Evolutionary conservation across 2,797 vertebrate species (phyloP), one percentile per base, ranked within the genome.

Genomic region (Schizopygopsis pylzovi): DNA sequence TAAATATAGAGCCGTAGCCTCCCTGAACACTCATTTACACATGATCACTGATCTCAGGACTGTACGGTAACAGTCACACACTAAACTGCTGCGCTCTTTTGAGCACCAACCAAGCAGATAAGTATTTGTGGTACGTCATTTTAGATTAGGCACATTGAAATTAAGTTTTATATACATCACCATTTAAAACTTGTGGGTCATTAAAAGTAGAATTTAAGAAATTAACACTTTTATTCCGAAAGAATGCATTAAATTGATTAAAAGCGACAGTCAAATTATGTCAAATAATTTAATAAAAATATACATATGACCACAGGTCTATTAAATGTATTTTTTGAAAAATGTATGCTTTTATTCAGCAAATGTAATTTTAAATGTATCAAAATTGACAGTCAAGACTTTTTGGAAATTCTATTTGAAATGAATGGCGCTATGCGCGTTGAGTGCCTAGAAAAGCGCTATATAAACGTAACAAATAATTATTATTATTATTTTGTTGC

Each of bases 1-100:
- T 95, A 95, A 91, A 94, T 94, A 94, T 94, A 94, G 94, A 93
- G 82, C 10, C 25, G 76, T 78, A 25, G 49, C 83, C 77, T 71
- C n/a, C 22, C 43, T 9, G 47, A 54, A 82, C 67, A 56, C 80
- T 82, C 75, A 22, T 61, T 84, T 18, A 78, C 43, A 76, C 45
- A 37, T 65, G 71, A 76, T 49, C 39, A 39, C 43, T 83, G 82
- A 83, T 28, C 59, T 83, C 81, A 83, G 52, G 10, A 76, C 82
- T 52, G 28, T 52, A 33, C 56, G 25, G 43, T 79, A 45, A 79
- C 37, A 63, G 28, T 75, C 72, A 54, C 59, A 54, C 70, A 47
- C 71, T 37, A 63, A 79, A 79, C 56, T 43, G 49, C 12, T 41
- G 75, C 20, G n/a, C 20, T 77, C 3, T 43, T 8, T 59, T 72